Evolutionary conservation across 2,113 vertebrate genomes (phyloP), one percentile per base, ranked within the genome.

Genomic region (Austrofundulus limnaeus): DNA sequence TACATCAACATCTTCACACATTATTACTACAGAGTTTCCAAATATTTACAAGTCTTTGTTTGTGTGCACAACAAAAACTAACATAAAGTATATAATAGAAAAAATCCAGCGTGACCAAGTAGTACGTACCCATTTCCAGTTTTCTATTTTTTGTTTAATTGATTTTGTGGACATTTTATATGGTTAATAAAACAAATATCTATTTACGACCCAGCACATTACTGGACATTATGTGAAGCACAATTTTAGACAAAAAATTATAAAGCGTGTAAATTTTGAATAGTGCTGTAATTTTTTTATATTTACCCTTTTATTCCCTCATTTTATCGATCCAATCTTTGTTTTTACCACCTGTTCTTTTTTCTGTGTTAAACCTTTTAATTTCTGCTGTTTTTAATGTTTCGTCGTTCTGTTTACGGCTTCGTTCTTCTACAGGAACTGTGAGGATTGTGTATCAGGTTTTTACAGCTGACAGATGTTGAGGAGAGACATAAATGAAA

Each of bases 401-500:
- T 68, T 73, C 0, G 66, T 2, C 10, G 15, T 20, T 11, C 34
- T 24, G 31, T 25, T 51, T 6, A 19, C 2, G 24, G 37, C 15
- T 41, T 12, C 4, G 11, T 54, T 56, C 2, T 57, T 0, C 1
- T 37, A 12, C 23, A 34, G 25, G 16, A 48, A 2, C n/a, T 16
- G 37, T 49, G 61, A 52, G 25, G 17, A 37, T 9, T 63, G 37
- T 4, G 56, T 17, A 21, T 45, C 60, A 34, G 71, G 1, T 3
- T 46, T 53, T 49, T 45, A 4, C 45, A 47, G 54, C 14, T 51
- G 67, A 53, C 24, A 60, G 20, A 38, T 51, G 37, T 51, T 38
- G 34, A 45, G 43, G 20, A 54, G 16, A 24, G 34, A 60, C 8
- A 55, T 64, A 6, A 63, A 61, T 49, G 43, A 50, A 70, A 12